phyloP scores from a whole-genome alignment of 2,888 invertebrate genomes.

The Tetramorium bicarinatum region DNA sequence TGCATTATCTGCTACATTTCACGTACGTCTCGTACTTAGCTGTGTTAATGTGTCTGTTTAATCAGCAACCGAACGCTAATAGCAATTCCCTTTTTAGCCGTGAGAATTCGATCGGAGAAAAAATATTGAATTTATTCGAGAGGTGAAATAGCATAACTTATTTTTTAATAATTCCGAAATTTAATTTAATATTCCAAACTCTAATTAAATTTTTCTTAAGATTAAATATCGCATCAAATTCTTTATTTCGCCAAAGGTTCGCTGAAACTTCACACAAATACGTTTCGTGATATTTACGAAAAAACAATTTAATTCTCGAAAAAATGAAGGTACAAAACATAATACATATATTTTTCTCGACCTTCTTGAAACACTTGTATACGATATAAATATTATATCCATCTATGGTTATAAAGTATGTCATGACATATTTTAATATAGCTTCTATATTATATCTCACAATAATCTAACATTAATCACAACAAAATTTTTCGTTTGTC shows the following conservation, averaged over 20 bases:
- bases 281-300: neutral
- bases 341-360: constrained; percentile 32
- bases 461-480: constrained; percentile 1
- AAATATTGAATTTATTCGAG: constrained; percentile 16
- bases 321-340: constrained; percentile 27
- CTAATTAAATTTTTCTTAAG: constrained; percentile 6
- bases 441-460: constrained; percentile 12
- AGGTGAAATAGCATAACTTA: neutral
- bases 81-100: constrained; percentile 38
- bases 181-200: constrained; percentile 2
- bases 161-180: neutral
- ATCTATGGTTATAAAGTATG: constrained; percentile 56
- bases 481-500: neutral
- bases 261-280: constrained; percentile 19
- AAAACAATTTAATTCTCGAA: constrained; percentile 26
- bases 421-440: constrained; percentile 46
- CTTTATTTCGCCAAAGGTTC: neutral
- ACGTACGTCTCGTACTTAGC: constrained; percentile 40
- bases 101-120: constrained; percentile 4
- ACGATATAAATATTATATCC: constrained; percentile 45
- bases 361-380: constrained; percentile 27
- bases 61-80: constrained; percentile 68
- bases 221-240: neutral
- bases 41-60: constrained; percentile 68
- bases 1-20: constrained; percentile 49